Evolutionary conservation across 2,113 vertebrate species (phyloP).

Genomic region (Canis aureus): DNA sequence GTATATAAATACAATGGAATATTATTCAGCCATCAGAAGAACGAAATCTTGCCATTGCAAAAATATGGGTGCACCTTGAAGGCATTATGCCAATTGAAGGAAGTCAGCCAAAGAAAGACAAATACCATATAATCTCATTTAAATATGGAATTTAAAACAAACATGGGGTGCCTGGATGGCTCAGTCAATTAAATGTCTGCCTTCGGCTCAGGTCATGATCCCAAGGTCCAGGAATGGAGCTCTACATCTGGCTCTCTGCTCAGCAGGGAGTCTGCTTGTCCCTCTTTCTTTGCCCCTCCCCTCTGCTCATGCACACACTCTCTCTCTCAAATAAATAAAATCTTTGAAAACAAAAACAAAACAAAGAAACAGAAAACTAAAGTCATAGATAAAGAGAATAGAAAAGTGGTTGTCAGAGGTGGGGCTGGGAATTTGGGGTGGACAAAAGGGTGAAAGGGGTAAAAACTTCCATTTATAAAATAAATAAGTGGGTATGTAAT

Average conservation of each 20-base stretch:
- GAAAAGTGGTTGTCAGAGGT: not conserved
- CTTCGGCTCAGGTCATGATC: not conserved
- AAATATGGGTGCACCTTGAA: not conserved
- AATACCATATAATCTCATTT: not conserved
- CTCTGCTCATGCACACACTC: not conserved
- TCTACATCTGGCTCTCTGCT: not conserved
- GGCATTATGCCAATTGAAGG: not conserved
- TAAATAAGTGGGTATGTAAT: not conserved
- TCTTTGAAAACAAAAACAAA: not conserved
- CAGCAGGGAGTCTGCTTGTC: not conserved
- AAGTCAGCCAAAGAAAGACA: not conserved
- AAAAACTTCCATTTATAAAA: not conserved
- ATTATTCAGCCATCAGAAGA: not conserved
- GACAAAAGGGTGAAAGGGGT: not conserved
- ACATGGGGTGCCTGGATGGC: not conserved
- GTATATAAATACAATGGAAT: not conserved
- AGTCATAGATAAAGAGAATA: not conserved
- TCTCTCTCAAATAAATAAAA: not conserved
- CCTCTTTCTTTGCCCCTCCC: not conserved
- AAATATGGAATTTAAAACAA: not conserved
- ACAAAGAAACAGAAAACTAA: not conserved
- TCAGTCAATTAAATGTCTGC: not conserved
- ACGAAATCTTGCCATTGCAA: not conserved
- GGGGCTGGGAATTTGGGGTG: not conserved
- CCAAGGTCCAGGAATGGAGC: not conserved